A percentile compares a stretch with the other conserved stretches of the same genome.
phyloP scores from a whole-genome alignment of 2,797 vertebrate genomes.

The Spatula clypeata region DNA sequence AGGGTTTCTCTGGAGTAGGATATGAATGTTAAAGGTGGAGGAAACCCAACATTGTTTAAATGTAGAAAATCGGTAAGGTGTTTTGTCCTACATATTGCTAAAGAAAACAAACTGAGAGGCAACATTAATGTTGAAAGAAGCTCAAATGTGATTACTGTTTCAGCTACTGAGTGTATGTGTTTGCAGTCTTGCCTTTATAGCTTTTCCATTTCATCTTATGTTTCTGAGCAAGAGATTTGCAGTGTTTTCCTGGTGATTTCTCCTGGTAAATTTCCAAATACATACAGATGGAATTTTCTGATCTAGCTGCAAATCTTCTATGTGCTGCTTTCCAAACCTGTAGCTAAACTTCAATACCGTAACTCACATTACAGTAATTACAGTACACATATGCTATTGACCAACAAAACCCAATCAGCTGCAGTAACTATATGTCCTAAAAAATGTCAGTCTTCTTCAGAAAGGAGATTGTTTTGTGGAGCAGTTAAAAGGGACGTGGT shows the following conservation, averaged over 20 bases:
- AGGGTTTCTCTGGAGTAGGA: slow-evolving; percentile 20
- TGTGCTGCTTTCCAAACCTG: neutral
- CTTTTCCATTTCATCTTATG: neutral
- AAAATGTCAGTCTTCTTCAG: neutral
- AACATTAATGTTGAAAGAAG: neutral
- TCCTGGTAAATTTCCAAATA: neutral
- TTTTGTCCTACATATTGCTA: neutral
- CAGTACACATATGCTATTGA: neutral
- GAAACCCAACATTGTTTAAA: neutral
- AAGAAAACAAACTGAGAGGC: neutral
- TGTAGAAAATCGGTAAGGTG: neutral
- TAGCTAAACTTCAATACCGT: neutral
- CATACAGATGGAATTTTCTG: neutral
- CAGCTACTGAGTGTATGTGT: neutral
- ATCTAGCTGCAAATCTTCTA: neutral
- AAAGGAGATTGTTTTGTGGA: neutral
- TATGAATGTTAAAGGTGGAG: neutral
- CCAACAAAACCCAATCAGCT: neutral
- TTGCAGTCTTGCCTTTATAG: slow-evolving; percentile 4
- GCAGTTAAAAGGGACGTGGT: neutral
- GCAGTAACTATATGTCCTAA: neutral
- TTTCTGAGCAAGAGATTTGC: neutral
- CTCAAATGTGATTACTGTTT: neutral
- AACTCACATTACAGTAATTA: neutral
- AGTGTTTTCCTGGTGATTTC: neutral